A percentile compares a stretch with the other conserved stretches of the same genome.
Conservation (phyloP, 2,113 vertebrate genomes). For the Pseudopipra pipra region DNA sequence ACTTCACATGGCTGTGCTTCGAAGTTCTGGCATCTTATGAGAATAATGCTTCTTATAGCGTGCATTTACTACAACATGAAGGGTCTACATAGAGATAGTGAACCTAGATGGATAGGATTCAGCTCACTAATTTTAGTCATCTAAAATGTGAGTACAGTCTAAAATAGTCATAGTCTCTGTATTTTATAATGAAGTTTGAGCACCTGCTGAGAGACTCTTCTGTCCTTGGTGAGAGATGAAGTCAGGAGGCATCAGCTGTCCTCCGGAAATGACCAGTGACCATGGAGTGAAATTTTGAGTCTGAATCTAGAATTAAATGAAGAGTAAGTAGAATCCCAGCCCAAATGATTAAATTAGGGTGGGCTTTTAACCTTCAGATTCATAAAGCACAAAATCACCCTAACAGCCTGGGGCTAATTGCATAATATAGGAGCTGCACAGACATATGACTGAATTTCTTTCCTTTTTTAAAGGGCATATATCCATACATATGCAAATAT, state of each 20-base stretch:
- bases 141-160: not conserved
- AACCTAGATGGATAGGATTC: not conserved
- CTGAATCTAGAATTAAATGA: not conserved
- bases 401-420: not conserved
- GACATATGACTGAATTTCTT: not conserved
- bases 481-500: not conserved
- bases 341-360: not conserved
- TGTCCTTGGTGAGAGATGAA: not conserved
- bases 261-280: not conserved
- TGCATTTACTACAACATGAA: not conserved
- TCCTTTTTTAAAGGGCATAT: not conserved
- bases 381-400: not conserved
- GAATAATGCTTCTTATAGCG: not conserved
- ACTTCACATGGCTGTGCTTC: not conserved
- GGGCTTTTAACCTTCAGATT: not conserved
- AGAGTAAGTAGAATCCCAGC: not conserved
- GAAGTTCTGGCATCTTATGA: not conserved
- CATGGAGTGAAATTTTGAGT: not conserved
- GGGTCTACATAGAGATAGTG: fast-evolving
- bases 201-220: not conserved
- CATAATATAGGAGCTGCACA: not conserved
- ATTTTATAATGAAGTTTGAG: not conserved
- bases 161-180: not conserved
- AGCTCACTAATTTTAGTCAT: not conserved
- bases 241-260: not conserved